Evolutionary conservation across 2,113 vertebrate species (phyloP).

Genomic region (Kobus ellipsiprymnus): DNA sequence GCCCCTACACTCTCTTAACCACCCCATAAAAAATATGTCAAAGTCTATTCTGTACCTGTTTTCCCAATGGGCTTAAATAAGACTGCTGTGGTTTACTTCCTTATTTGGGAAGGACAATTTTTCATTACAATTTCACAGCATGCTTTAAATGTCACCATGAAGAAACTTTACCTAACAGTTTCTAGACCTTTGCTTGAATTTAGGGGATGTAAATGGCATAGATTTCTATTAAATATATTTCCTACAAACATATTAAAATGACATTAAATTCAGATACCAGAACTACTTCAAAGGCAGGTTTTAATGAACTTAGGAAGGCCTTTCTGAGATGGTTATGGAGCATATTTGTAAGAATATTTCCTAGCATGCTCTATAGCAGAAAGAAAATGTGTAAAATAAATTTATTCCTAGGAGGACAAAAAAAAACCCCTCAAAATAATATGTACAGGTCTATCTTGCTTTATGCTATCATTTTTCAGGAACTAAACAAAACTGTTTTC

Average conservation of each 20-base stretch:
- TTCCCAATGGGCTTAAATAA: slow-evolving; percentile 32
- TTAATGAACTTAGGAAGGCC: background rate
- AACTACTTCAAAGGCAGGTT: background rate
- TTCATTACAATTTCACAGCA: slow-evolving; percentile 26
- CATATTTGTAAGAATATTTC: background rate
- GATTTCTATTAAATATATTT: background rate
- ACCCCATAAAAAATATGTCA: slow-evolving; percentile 8
- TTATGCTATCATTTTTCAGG: background rate
- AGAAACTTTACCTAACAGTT: background rate
- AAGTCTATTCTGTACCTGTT: background rate
- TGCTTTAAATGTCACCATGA: background rate
- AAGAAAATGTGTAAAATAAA: background rate
- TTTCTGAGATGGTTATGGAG: background rate
- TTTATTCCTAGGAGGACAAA: background rate
- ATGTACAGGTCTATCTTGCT: background rate
- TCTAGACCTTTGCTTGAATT: background rate
- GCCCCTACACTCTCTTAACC: background rate
- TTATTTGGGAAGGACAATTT: slow-evolving; percentile 28
- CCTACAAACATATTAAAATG: background rate
- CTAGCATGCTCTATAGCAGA: background rate
- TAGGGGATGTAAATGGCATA: background rate
- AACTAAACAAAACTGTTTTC: background rate
- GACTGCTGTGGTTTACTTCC: slow-evolving; percentile 22
- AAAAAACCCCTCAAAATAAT: background rate
- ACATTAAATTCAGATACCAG: background rate